Base-by-base conservation (phyloP, 2,113 vertebrate species). In the Butastur rufipennis region DNA sequence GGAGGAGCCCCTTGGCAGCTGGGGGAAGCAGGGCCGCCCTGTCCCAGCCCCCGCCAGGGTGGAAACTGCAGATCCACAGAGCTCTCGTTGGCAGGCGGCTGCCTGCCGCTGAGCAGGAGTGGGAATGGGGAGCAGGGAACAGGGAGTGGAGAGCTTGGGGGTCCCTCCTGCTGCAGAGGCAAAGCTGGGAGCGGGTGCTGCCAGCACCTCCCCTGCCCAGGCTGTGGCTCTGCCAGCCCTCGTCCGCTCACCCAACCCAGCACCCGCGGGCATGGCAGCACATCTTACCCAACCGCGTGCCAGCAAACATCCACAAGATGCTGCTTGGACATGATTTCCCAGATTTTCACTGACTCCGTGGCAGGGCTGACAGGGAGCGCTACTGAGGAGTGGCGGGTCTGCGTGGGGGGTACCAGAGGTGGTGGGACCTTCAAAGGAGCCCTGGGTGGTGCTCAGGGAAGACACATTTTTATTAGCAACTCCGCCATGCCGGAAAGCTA, bases 211-310 rank as follows among this genome's bases (percentile, higher is more conserved):
- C 43, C 32, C 43, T 83, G 47, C 36, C 38, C 3, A 2, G 55
- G 45, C 32, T 40, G 47, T 61, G 56, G 47, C 47, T 82, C 42
- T 74, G 50, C 38, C 45, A 40, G 36, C 31, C 63, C 32, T 81
- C 2, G 1, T 25, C 36, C 0, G 0, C 20, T 52, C 31, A 56
- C 23, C 29, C 0, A 0, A 9, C 17, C 43, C 36, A 34, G 50
- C 36, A 40, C 6, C 23, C 0, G 0, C 16, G 23, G 73, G 18
- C 40, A n/a, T 6, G 53, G 72, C 56, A 61, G 34, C 48, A 61
- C 1, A 2, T 91, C 25, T 42, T 5, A 25, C 45, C 43, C 50
- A 63, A 16, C 29, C 1, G 0, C 7, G 26, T 34, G 45, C 34
- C 89, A 32, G 8, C 32, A 58, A 75, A 59, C 31, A n/a, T 16